Evolutionary conservation across 2,113 vertebrate species (phyloP), one percentile per base, ranked within the genome.

Genomic region (Origma solitaria): DNA sequence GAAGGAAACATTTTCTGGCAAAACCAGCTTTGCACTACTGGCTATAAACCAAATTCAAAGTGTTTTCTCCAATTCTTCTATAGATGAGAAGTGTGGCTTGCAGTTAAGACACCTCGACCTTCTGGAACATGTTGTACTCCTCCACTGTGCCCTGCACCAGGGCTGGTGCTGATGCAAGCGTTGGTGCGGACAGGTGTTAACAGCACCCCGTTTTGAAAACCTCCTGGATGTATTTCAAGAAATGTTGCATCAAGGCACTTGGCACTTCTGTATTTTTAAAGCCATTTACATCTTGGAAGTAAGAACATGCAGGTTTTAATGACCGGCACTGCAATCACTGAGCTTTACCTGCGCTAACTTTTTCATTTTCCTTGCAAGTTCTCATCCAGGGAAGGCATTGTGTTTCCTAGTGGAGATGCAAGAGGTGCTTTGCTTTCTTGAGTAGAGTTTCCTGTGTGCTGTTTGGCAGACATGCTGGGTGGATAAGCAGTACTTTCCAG

Each of bases 161-260:
- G 65, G 51, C 85, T 70, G 64, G 24, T 94, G 94, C 70, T 95
- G 95, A 96, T 95, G 95, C 87, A 96, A 95, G 93, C 76, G 0
- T 70, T 56, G 86, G 64, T 90, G 90, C 24, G 5, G 79, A 60
- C 93, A 95, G 93, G 94, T 96, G 95, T 96, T 96, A 94, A 95
- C 88, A 95, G 95, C 92, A 60, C 96, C 92, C 90, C 9, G 0
- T 95, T 95, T 95, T 95, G 92, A 96, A 96, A 96, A 96, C 85
- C 61, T 83, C 24, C 93, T 97, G 96, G 93, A 92, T 94, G 76
- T 78, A 86, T 90, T 93, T 96, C 94, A 95, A 96, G 88, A 92
- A 94, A 92, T 18, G 47, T 96, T 96, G 90, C 93, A 96, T 90
- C 92, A 96, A 94, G 68, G 64, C 85, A 60, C 60, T 88, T 88